phyloP scores from a whole-genome alignment of 2,797 vertebrate genomes.

The Semotilus atromaculatus region DNA sequence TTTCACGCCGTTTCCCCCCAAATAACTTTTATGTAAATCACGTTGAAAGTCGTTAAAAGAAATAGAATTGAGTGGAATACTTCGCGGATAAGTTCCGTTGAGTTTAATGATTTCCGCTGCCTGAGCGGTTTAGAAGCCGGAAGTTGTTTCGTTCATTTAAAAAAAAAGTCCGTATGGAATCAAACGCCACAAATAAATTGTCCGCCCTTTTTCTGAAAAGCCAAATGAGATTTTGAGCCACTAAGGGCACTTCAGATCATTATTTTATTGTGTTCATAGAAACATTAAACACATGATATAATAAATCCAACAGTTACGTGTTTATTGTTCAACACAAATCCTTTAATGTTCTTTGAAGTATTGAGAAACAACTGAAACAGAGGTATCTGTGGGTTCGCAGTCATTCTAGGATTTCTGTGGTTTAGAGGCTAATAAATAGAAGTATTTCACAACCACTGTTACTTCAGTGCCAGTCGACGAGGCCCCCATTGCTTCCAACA shows the following conservation, averaged over 20 bases:
- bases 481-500: slow-evolving; percentile 65
- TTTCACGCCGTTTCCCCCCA: background rate
- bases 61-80: slow-evolving; percentile 6
- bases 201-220: background rate
- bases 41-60: background rate
- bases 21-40: background rate
- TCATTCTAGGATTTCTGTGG: slow-evolving; percentile 31
- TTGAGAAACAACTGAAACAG: background rate
- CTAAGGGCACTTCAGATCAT: background rate
- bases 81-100: background rate
- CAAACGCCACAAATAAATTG: background rate
- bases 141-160: slow-evolving; percentile 4
- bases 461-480: slow-evolving; percentile 65
- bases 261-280: background rate
- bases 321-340: slow-evolving; percentile 6
- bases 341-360: background rate
- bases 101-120: slow-evolving; percentile 33
- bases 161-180: background rate
- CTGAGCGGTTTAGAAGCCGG: slow-evolving; percentile 25
- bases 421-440: slow-evolving; percentile 65
- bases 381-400: background rate
- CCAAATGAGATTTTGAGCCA: background rate
- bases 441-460: slow-evolving; percentile 64
- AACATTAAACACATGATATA: background rate
- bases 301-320: background rate